Base-by-base conservation (phyloP, 2,797 vertebrate genomes). In the Myotis vivesi region DNA sequence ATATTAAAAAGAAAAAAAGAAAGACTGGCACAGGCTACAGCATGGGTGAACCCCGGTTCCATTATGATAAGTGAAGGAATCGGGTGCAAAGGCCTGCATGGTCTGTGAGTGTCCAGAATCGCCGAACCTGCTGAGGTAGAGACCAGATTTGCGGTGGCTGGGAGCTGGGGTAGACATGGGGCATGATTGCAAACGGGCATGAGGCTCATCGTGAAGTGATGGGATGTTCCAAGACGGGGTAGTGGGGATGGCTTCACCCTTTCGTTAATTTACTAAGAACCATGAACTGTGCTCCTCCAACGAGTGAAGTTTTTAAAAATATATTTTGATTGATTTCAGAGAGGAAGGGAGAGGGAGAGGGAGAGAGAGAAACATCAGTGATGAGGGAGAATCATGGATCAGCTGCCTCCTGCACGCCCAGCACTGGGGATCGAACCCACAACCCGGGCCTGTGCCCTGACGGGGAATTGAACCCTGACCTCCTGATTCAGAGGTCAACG, bases 21-120 rank as follows among this genome's bases (percentile, higher is more conserved):
- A 8, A 23, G 28, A 1, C 11, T 8, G 36, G 7, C 5, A 8
- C 15, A 3, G 16, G 23, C 36, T 76, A 0, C 2, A 12, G 38
- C 16, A 11, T 30, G 57, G n/a, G 66, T 10, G 22, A 22, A 25
- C 59, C 25, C 55, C 30, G 8, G 15, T n/a, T 25, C 80, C 49
- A 3, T 25, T 10, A 0, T 15, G 30, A 12, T 22, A 15, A 59
- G 46, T 36, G 20, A 75, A 53, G 66, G 44, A 77, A 44, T 16
- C 80, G 36, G 30, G 10, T 5, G 20, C 23, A 10, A 13, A 62
- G 46, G 19, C 53, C 22, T 25, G 12, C 3, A 0, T 33, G 20
- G 23, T 64, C 12, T 8, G 5, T 53, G 80, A 46, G n/a, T 20
- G 25, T 9, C 11, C 59, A 81, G 66, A 68, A 44, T 16, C 25